A percentile compares a stretch with the other conserved stretches of the same genome.
Evolutionary conservation across 2,888 invertebrate species (phyloP).

Genomic region (Apantesis nais): DNA sequence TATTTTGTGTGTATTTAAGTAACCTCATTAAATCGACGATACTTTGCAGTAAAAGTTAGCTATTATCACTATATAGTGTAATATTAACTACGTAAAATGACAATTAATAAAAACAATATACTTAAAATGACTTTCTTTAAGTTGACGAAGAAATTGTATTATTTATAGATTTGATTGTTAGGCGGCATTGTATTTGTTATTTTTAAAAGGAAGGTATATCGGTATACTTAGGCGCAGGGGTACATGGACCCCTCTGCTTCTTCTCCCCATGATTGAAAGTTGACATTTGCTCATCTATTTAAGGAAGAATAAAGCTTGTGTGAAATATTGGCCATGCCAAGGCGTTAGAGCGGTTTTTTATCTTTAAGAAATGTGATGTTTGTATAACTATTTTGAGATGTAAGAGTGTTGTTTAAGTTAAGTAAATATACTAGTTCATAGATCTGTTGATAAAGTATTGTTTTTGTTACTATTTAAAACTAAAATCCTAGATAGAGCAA

Average conservation of each 20-base stretch:
- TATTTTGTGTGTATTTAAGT: background rate
- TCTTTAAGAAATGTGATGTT: slow-evolving; percentile 15
- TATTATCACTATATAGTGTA: background rate
- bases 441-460: background rate
- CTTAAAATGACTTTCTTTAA: too few species aligned
- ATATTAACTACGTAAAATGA: too few species aligned
- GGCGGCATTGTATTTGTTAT: slow-evolving; percentile 54
- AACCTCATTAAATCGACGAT: background rate
- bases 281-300: slow-evolving; percentile 51
- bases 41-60: background rate
- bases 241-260: slow-evolving; percentile 42
- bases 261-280: slow-evolving; percentile 52
- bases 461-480: background rate
- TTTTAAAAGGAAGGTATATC: slow-evolving; percentile 45
- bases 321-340: slow-evolving; percentile 36
- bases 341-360: slow-evolving; percentile 34
- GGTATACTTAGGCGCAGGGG: slow-evolving; percentile 34
- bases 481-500: background rate
- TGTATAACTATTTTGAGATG: slow-evolving; percentile 12
- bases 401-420: slow-evolving; percentile 13
- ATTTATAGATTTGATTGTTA: slow-evolving; percentile 57
- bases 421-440: slow-evolving; percentile 8
- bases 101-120: too few species aligned
- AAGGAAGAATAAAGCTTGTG: slow-evolving; percentile 28
- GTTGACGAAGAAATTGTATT: slow-evolving; percentile 52